These are phyloP conservation scores for Stegostoma tigrinum DNA, from an alignment of 2,113 vertebrate species.

Conservation along the genomic window DNA sequence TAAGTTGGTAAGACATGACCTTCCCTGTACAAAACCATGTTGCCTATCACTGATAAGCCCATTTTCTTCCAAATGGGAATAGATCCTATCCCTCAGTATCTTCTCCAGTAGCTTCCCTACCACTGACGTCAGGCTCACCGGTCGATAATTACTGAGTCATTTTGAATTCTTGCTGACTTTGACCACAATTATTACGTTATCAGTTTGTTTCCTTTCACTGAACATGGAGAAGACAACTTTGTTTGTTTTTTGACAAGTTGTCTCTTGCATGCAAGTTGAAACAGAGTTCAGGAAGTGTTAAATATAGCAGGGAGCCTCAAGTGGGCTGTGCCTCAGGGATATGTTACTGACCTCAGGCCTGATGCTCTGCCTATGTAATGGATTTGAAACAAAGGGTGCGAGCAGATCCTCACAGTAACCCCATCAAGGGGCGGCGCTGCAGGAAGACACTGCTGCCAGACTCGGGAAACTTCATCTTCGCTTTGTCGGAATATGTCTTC, in stretches of 20 bases:
- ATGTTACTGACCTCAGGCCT: background rate
- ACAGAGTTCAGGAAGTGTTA: conserved; percentile 19
- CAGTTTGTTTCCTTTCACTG: conserved; percentile 8
- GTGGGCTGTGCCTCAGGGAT: background rate
- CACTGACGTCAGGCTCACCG: too few relatives aligned
- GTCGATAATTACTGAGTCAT: too few relatives aligned
- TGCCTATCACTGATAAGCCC: too few relatives aligned
- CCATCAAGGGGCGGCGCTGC: too few relatives aligned
- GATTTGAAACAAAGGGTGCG: background rate
- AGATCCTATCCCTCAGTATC: too few relatives aligned
- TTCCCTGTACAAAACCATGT: too few relatives aligned
- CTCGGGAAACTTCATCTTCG: background rate
- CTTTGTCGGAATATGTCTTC: too few relatives aligned
- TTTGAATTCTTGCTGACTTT: background rate
- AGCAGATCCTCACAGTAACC: background rate
- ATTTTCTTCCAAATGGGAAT: too few relatives aligned
- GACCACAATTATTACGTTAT: background rate
- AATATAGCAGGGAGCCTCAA: conserved; percentile 7
- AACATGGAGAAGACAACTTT: background rate
- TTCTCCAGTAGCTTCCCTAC: too few relatives aligned
- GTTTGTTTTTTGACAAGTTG: background rate
- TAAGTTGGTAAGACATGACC: too few relatives aligned
- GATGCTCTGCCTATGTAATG: background rate
- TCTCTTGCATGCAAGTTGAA: conserved; percentile 15
- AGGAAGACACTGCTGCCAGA: background rate